Percentiles rank a stretch among this genome's conserved stretches.
phyloP scores from a whole-genome alignment of 2,113 vertebrate species.

The Triplophysa dalaica region DNA sequence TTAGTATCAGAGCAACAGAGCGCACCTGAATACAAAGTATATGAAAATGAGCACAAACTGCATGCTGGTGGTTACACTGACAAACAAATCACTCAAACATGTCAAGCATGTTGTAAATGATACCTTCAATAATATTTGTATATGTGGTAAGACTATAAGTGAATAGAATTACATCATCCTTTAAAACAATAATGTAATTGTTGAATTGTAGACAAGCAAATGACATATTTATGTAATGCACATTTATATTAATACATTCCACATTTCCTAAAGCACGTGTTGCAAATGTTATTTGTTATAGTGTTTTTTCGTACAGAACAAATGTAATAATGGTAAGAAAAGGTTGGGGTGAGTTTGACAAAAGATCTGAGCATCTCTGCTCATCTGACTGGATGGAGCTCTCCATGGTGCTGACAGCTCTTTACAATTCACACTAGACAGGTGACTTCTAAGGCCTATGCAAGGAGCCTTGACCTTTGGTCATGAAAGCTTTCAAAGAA shows the following conservation, averaged over 20 bases:
- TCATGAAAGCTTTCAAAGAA: too few species aligned
- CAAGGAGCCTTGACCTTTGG: too few species aligned
- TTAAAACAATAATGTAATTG: not conserved
- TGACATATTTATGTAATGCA: not conserved
- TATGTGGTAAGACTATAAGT: not conserved
- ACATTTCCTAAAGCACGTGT: not conserved
- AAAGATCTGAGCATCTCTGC: not conserved
- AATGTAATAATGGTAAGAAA: not conserved
- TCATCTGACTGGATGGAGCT: conserved; percentile 3
- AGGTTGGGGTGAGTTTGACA: not conserved
- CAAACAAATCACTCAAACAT: not conserved
- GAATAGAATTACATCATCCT: too few species aligned
- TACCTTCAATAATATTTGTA: not conserved
- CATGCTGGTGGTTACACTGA: not conserved
- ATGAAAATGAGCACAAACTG: conserved; percentile 2
- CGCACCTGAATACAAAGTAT: conserved; percentile 51
- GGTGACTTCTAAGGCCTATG: too few species aligned
- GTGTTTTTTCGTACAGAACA: too few species aligned
- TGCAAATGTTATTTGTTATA: not conserved
- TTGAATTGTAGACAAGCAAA: not conserved
- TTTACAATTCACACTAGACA: not conserved
- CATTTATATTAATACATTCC: not conserved
- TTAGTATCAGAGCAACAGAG: conserved; percentile 30
- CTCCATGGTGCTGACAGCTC: conserved; percentile 20
- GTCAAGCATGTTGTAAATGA: not conserved